Base-by-base conservation (phyloP, 2,797 vertebrate species). In the Leptoclinus maculatus region DNA sequence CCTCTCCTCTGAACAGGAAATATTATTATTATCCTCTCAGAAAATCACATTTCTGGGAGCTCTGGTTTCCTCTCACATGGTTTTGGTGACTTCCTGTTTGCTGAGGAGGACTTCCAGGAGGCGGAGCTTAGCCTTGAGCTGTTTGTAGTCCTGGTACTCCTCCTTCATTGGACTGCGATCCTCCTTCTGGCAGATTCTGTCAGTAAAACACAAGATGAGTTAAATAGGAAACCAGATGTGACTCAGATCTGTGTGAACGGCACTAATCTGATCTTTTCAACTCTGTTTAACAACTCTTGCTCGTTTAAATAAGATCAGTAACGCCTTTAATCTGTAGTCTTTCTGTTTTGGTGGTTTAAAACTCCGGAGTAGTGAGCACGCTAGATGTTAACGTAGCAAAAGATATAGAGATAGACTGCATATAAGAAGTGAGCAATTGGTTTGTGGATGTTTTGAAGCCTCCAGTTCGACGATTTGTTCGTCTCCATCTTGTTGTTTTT, bases 51-150 rank as follows among this genome's bases (percentile, higher is more conserved):
- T 17, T 27, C 2, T 7, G 11, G 34, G 25, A 25, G n/a, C 7
- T 53, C 16, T 17, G 4, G 34, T 4, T 38, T 56, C 21, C 32
- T 66, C 38, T 93, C 85, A 91, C 70, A 73, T 49, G 68, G 82
- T 74, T 70, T 91, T 86, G 57, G 83, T 63, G 60, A 93, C 86
- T 84, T 97, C 97, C 92, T 97, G 96, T 93, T 99, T 99, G 95
- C 96, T 98, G 91, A 99, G 97, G 32, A 99, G 95, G 80, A 97
- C 97, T 77, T 99, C 97, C 91, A 99, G 90, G 11, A 99, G 95
- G 58, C 96, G 94, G 25, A 99, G 93, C 72, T 99, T 99, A 0
- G 97, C 98, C 87, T 99, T 99, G 32, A 98, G 93, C 87, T 97
- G 97, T 65, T 98, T 99, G 93, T 99, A 99, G 21, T 97, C 97